Base-by-base conservation (phyloP, 2,888 invertebrate genomes). In the Rotaria macrura region DNA sequence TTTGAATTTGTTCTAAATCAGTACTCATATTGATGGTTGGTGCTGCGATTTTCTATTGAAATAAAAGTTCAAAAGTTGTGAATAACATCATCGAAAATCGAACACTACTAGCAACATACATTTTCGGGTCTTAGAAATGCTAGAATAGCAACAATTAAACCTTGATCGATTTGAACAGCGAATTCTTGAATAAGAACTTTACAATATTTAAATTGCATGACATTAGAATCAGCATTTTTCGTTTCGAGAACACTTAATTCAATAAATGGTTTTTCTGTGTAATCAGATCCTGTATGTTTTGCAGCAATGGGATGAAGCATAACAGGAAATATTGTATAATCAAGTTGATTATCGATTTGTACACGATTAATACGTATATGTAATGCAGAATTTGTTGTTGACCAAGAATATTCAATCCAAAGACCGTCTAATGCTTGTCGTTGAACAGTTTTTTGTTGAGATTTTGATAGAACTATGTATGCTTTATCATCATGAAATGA, bases 101-200 rank as follows among this genome's bases (percentile, higher is more conserved):
- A n/a, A n/a, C n/a, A n/a, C n/a, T n/a, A n/a, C n/a, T n/a, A 40
- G n/a, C 17, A n/a, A 72, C 40, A 38, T 9, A 72, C 72, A 7
- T 20, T 38, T 85, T 93, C 92, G 87, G 52, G 3, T 52, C 94
- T 93, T 90, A 97, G 94, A 91, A 98, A 93, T 55, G 93, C 93
- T 89, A 95, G 92, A 49, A 96, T 90, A 2, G 95, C 95, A 90
- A 95, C 96, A 86, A 99, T 93, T 88, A 98, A 95, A n/a, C 95
- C 94, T 90, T 97, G 94, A 91, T 99, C 98, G 0, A 95, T 93
- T 91, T 96, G 96, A 47, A 99, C 93, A 89, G 96, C 95, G 92
- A 99, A 97, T 92, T 99, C 99, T 91, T 91, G 91, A 85, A 99
- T 93, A 85, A 99, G 92, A 87, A 97, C 93, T 91, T 95, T 95